A percentile compares a stretch with the other conserved stretches of the same genome.
phyloP scores from a whole-genome alignment of 2,797 vertebrate genomes.

The Lepus townsendii region DNA sequence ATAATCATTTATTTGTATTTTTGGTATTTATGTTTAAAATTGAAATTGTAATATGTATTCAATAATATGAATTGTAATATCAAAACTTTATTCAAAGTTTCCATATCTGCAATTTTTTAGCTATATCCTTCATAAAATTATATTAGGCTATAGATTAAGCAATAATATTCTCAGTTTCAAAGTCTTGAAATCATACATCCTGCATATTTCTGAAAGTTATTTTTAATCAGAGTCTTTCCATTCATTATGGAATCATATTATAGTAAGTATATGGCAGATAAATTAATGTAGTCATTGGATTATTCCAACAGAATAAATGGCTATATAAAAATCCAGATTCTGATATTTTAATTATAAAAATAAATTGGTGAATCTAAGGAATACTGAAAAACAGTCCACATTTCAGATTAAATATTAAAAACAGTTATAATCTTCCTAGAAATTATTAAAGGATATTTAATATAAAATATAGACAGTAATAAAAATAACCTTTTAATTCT shows the following conservation, averaged over 20 bases:
- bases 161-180: not conserved
- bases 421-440: not conserved
- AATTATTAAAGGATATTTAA: not conserved
- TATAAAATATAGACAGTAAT: not conserved
- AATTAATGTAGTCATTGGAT: not conserved
- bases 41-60: slow-evolving; percentile 50
- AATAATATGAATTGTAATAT: too few relatives aligned
- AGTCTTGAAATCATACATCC: fast-evolving
- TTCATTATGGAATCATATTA: fast-evolving
- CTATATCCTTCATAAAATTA: not conserved
- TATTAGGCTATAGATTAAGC: not conserved
- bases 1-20: not conserved
- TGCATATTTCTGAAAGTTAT: not conserved
- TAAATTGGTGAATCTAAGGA: not conserved
- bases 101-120: not conserved
- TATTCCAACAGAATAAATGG: not conserved
- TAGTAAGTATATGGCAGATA: not conserved
- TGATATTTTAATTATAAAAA: not conserved
- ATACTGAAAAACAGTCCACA: not conserved
- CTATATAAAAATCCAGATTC: fast-evolving
- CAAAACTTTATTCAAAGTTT: slow-evolving; percentile 34
- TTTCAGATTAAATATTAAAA: slow-evolving; percentile 18
- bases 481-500: not conserved
- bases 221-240: not conserved
- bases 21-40: not conserved